phyloP scores from a whole-genome alignment of 2,888 invertebrate genomes.

The Melanostoma mellinum region DNA sequence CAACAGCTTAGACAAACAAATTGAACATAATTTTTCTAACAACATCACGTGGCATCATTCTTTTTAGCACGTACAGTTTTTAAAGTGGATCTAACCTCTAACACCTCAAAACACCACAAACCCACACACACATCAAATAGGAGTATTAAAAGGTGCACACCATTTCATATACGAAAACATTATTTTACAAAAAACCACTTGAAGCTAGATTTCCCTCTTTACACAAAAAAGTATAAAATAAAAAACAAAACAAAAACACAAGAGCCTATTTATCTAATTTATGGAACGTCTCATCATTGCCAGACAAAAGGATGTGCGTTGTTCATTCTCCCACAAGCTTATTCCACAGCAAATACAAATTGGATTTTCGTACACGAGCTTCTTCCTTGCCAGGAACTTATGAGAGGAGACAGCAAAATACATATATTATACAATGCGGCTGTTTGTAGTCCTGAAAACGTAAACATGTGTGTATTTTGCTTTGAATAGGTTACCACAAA shows the following conservation, averaged over 20 bases:
- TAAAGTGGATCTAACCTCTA: not conserved
- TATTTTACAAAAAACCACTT: constrained; percentile 6
- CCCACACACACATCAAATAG: not conserved
- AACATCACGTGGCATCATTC: constrained; percentile 1
- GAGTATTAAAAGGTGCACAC: not conserved
- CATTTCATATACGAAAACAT: not conserved
- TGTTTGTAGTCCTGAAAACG: not conserved
- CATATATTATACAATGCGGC: not conserved
- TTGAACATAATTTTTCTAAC: constrained; percentile 6
- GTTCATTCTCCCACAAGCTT: not conserved
- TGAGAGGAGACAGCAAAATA: no score
- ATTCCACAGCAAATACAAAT: constrained; percentile 20
- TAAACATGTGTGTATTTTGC: constrained; percentile 20
- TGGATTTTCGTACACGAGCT: constrained; percentile 25
- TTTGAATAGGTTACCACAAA: constrained; percentile 6
- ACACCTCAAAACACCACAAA: constrained; percentile 18
- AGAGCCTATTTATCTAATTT: constrained; percentile 24
- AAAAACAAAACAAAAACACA: not conserved
- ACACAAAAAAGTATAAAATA: no score
- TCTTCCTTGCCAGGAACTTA: not conserved
- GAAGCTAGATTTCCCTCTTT: not conserved
- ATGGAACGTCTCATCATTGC: constrained; percentile 38
- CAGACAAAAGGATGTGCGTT: constrained; percentile 14
- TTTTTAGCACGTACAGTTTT: constrained; percentile 2
- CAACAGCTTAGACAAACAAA: constrained; percentile 4